phyloP scores from a whole-genome alignment of 1,140 invertebrate species.

The Hyles euphorbiae region DNA sequence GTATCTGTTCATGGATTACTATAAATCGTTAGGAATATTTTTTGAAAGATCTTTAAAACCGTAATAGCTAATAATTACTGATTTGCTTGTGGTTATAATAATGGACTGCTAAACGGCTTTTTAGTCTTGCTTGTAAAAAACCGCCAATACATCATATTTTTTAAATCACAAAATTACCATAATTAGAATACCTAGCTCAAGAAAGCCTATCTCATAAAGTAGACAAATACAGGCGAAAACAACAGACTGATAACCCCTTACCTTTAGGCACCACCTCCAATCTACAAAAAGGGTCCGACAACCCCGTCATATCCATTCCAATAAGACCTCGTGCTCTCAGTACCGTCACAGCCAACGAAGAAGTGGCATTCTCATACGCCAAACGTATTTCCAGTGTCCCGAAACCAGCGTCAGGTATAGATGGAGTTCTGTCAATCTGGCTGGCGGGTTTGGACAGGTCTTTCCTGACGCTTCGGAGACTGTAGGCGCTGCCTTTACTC shows the following conservation, averaged over 20 bases:
- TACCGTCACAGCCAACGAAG: conserved; percentile 87
- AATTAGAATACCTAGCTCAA: no score
- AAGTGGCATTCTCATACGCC: conserved; percentile 84
- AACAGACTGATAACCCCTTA: conserved; percentile 35
- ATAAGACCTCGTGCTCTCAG: conserved; percentile 84
- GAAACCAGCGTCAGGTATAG: conserved; percentile 67
- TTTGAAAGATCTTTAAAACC: no score
- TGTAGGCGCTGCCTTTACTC: conserved; percentile 67
- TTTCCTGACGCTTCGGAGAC: conserved; percentile 53
- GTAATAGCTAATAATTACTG: no score
- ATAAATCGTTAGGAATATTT: no score
- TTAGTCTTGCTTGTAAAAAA: no score
- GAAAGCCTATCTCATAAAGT: no score
- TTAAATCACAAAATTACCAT: no score
- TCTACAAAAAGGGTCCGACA: conserved; percentile 95
- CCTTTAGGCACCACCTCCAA: conserved; percentile 88
- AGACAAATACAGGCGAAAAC: no score
- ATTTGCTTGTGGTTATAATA: no score
- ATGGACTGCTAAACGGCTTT: no score
- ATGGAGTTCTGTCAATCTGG: conserved; percentile 47
- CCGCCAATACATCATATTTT: no score
- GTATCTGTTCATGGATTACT: no score
- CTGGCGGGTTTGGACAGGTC: conserved; percentile 41
- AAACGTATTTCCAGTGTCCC: conserved; percentile 86
- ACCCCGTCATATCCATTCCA: conserved; percentile 91